Evolutionary conservation across 2,113 vertebrate species (phyloP).

Genomic region (Trachemys scripta): DNA sequence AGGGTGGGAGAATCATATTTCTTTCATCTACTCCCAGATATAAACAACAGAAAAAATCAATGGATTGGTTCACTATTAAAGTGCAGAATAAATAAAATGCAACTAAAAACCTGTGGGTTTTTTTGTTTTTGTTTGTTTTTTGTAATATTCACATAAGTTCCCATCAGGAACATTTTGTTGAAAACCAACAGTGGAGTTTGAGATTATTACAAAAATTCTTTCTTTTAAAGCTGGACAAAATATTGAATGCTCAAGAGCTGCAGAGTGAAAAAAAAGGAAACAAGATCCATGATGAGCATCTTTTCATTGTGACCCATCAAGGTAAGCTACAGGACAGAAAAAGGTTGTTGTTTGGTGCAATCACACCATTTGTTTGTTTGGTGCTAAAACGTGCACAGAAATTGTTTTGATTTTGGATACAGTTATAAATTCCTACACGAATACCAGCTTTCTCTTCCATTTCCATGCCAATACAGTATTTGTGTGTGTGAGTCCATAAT

Average conservation of each 20-base stretch:
- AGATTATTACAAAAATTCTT: conserved; percentile 8
- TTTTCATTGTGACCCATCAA: conserved; percentile 98
- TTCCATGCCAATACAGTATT: neutral
- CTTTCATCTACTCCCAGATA: neutral
- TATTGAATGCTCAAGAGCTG: conserved; percentile 91
- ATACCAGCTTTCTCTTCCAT: neutral
- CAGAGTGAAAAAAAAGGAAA: conserved; percentile 93
- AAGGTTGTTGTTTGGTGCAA: fast-evolving
- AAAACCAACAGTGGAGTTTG: neutral
- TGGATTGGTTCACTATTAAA: neutral
- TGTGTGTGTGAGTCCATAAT: neutral
- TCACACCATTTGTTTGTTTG: neutral
- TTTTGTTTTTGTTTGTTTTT: neutral
- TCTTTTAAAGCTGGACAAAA: conserved; percentile 89
- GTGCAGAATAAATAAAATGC: neutral
- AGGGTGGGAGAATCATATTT: neutral
- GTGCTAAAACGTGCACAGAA: neutral
- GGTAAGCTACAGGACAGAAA: conserved; percentile 77
- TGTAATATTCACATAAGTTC: neutral
- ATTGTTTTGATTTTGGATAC: neutral
- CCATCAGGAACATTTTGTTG: neutral
- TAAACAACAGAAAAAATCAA: neutral
- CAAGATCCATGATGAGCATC: conserved; percentile 96
- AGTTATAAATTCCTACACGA: neutral
- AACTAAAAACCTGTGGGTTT: neutral